Evolutionary conservation across 1,140 invertebrate genomes (phyloP), one percentile per base, ranked within the genome.

Genomic region (Coptotermes formosanus): DNA sequence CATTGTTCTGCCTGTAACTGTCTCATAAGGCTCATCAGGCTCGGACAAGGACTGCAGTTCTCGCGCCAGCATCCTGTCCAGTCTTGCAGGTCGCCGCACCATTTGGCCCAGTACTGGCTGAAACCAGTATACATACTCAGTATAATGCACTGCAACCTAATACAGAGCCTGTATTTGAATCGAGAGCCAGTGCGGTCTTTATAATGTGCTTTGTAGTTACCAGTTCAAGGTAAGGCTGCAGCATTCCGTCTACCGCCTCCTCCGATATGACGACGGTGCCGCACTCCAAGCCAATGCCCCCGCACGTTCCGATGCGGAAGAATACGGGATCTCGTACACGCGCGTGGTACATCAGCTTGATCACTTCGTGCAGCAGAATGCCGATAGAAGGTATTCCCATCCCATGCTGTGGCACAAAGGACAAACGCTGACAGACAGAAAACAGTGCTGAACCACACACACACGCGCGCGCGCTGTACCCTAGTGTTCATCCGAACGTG

Each of bases 91-190:
- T 52, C 97, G 93, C 87, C 95, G 93, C 1, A 98, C 92, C 38
- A 94, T 91, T 91, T 99, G 96, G 16, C 98, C 98, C 12, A 99
- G 92, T 85, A 99, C 95, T 85, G 95, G 95, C 97, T 98, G 91
- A 92, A 91, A 87, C 64, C 14, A 4, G 19, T 21, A 4, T 21
- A 55, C 3, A 12, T 21, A 38, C 45, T 48, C 45, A 12, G 45
- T 9, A 48, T 3, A 16, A 48, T 0, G 45, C 7, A 48, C 45
- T 48, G 45, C 45, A 48, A 16, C 45, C 0, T 9, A 82, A 14
- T 38, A 25, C 16, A 14, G 23, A 82, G 19, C 23, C 8, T 25
- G 23, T 21, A 82, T 32, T 23, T 43, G 38, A 38, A 38, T 38
- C 2, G 38, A 38, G 38, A 38, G 2, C 38, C 38, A 2, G 38